Conservation (phyloP, 1,140 invertebrate species). For the Lepidurus packardi region DNA sequence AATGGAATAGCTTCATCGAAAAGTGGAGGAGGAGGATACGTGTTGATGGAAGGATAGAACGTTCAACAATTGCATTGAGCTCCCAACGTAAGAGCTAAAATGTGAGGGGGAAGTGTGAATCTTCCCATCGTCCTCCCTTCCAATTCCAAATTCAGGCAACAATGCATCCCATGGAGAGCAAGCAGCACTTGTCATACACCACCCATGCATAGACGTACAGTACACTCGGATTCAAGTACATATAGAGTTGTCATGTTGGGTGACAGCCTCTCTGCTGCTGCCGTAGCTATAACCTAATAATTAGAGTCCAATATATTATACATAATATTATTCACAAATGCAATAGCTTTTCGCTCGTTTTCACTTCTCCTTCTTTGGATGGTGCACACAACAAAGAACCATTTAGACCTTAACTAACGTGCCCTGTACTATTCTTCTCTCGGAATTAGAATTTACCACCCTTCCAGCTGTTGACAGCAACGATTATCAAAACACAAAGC, state of each 20-base stretch:
- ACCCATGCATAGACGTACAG: too few relatives aligned
- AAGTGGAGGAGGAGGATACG: neutral
- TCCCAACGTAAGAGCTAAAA: neutral
- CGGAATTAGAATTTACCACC: conserved; percentile 18
- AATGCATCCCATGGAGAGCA: neutral
- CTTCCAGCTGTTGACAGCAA: conserved; percentile 16
- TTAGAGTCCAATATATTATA: neutral
- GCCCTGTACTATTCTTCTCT: neutral
- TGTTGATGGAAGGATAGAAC: neutral
- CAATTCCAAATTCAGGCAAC: neutral
- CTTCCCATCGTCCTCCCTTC: neutral
- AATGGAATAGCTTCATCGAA: conserved; percentile 19
- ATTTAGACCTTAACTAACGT: conserved; percentile 15
- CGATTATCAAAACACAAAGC: conserved; percentile 9
- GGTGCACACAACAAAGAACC: neutral
- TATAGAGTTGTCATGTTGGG: too few relatives aligned
- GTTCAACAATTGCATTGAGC: conserved; percentile 15
- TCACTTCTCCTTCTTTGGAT: neutral
- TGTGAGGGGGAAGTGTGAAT: conserved; percentile 1
- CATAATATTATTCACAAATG: neutral
- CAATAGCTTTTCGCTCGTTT: neutral
- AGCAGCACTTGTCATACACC: neutral
- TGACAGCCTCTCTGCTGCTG: neutral
- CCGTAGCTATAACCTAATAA: neutral
- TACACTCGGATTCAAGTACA: too few relatives aligned